phyloP scores from a whole-genome alignment of 2,888 invertebrate genomes.

The Drosophila incognita region DNA sequence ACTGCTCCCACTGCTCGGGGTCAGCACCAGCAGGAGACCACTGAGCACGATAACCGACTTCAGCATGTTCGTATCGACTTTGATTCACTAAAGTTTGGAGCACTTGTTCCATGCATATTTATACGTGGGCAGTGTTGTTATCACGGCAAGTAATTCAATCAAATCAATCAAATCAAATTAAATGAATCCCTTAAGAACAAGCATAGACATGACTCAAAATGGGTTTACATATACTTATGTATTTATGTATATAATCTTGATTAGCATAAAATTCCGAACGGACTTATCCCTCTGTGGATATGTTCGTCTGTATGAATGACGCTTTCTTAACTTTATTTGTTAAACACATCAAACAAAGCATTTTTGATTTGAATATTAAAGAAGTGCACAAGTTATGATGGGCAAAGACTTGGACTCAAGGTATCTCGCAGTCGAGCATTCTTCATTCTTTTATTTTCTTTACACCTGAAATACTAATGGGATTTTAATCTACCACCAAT shows the following conservation, averaged over 20 bases:
- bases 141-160: slow-evolving; percentile 40
- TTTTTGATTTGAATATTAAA: not conserved
- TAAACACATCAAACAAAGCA: not conserved
- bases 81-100: slow-evolving; percentile 27
- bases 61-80: slow-evolving; percentile 29
- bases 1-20: not conserved
- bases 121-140: slow-evolving; percentile 30
- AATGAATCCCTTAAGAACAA: too few relatives aligned
- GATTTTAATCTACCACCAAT: slow-evolving; percentile 38
- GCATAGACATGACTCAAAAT: too few relatives aligned
- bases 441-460: not conserved
- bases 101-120: slow-evolving; percentile 24
- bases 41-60: slow-evolving; percentile 27
- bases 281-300: too few relatives aligned
- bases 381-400: not conserved
- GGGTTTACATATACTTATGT: too few relatives aligned
- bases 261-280: too few relatives aligned
- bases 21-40: slow-evolving; percentile 15
- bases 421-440: not conserved
- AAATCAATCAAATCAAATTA: slow-evolving; percentile 1
- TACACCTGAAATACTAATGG: slow-evolving; percentile 29
- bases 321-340: too few relatives aligned
- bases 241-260: too few relatives aligned
- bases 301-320: too few relatives aligned
- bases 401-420: not conserved